Evolutionary conservation across 2,797 vertebrate species (phyloP), one percentile per base, ranked within the genome.

Genomic region (Sebastiscus albofasciatus): DNA sequence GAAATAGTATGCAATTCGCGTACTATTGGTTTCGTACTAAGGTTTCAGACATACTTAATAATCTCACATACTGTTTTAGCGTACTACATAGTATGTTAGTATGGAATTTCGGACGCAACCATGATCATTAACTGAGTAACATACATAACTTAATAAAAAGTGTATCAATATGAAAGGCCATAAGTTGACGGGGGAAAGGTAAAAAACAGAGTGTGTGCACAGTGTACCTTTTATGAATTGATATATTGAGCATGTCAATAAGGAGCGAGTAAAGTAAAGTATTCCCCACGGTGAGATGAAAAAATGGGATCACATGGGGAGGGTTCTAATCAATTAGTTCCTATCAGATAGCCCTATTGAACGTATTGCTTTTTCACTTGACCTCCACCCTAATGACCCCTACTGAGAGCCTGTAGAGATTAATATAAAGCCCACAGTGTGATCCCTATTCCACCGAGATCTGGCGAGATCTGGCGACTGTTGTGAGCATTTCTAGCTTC

Each of bases 331-430:
- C 66, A 59, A 70, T 84, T 59, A 39, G 42, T 83, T 72, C n/a
- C 65, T 6, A 31, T 42, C 34, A 79, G 11, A 75, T 62, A 14
- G 49, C 26, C 64, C 14, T 56, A 69, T 81, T 77, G 70, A 79
- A 33, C 34, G 27, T 79, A 54, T 75, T 85, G 70, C 27, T 49
- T 69, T 84, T 69, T 78, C 59, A 67, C 67, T 85, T 85, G 71
- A 85, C 81, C 80, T 82, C 72, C 24, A 76, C 34, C 24, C 58
- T 29, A 26, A 58, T 65, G 75, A 71, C 52, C 66, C 76, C 77
- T 14, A 67, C 80, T 58, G 71, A 82, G 77, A 69, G 56, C 72
- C 26, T 33, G n/a, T 22, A 67, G 36, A 49, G 60, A 82, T 81
- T 26, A 59, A 68, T 60, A 36, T 46, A 58, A 88, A 83, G 18